A percentile compares a stretch with the other conserved stretches of the same genome.
phyloP scores from a whole-genome alignment of 1,140 invertebrate species.

The Sarcophaga bullata region DNA sequence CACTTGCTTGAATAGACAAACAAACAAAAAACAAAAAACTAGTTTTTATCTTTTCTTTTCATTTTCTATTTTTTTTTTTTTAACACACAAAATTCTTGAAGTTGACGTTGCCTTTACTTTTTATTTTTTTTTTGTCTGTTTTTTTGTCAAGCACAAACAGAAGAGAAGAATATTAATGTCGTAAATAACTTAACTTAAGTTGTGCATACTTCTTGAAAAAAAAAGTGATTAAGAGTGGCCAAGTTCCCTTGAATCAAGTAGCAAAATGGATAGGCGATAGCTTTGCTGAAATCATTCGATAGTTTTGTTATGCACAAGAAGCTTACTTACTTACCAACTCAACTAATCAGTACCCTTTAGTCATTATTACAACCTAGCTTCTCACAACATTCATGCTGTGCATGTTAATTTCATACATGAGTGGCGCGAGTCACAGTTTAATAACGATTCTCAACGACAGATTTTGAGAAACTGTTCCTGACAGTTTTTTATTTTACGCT shows the following conservation, averaged over 20 bases:
- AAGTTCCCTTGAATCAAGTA: background rate
- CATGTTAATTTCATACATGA: too few species aligned
- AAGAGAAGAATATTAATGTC: slow-evolving; percentile 22
- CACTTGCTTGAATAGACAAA: slow-evolving; percentile 7
- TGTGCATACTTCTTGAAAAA: background rate
- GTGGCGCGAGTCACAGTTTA: too few species aligned
- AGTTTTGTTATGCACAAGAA: too few species aligned
- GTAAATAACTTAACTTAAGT: slow-evolving; percentile 27
- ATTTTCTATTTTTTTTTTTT: background rate
- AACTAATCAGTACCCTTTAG: too few species aligned
- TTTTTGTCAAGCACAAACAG: background rate
- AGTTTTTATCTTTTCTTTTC: background rate
- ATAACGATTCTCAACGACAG: too few species aligned
- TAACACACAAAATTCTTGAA: background rate
- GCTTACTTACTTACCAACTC: too few species aligned
- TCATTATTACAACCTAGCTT: too few species aligned
- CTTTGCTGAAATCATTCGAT: too few species aligned
- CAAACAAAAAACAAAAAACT: background rate
- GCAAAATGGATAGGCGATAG: too few species aligned
- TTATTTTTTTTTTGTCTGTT: background rate
- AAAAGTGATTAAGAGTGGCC: background rate
- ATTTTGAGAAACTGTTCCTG: too few species aligned
- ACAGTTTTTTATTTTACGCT: too few species aligned
- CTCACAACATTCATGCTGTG: too few species aligned
- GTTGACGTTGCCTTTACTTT: background rate